Evolutionary conservation across 2,888 invertebrate species (phyloP).

Genomic region (Lepidochrysops patricia): DNA sequence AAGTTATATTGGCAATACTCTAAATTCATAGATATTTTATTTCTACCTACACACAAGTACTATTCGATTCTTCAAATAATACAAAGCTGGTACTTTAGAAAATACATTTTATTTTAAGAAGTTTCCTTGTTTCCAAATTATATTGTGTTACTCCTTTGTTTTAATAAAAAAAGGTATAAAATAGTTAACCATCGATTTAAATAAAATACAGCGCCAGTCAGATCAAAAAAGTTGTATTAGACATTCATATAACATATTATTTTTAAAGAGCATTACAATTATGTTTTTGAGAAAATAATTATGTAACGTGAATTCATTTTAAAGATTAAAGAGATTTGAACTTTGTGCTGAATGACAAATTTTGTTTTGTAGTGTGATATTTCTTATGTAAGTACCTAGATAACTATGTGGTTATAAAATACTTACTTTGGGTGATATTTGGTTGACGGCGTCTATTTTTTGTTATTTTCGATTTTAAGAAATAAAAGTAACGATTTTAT

Average conservation of each 20-base stretch:
- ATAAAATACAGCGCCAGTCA: background rate
- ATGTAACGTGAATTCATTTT: background rate
- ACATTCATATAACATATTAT: background rate
- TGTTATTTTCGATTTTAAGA: constrained; percentile 58
- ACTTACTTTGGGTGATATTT: constrained; percentile 55
- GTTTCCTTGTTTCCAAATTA: background rate
- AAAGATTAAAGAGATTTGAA: background rate
- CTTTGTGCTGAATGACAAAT: constrained; percentile 32
- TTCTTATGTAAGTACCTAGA: constrained; percentile 31
- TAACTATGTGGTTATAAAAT: constrained; percentile 32
- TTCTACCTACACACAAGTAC: background rate
- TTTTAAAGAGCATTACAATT: background rate
- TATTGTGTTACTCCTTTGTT: background rate
- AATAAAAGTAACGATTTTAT: constrained; percentile 51
- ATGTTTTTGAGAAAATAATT: background rate
- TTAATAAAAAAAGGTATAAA: background rate
- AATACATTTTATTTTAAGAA: background rate
- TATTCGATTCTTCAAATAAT: background rate
- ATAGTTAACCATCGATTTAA: background rate
- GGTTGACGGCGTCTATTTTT: constrained; percentile 59
- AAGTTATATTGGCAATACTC: background rate
- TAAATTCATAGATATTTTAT: background rate
- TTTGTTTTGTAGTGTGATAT: constrained; percentile 58
- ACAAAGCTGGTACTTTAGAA: background rate
- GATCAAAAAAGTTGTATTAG: background rate